Base-by-base conservation (phyloP, 1,140 invertebrate species). In the Mesaphorura yosii region DNA sequence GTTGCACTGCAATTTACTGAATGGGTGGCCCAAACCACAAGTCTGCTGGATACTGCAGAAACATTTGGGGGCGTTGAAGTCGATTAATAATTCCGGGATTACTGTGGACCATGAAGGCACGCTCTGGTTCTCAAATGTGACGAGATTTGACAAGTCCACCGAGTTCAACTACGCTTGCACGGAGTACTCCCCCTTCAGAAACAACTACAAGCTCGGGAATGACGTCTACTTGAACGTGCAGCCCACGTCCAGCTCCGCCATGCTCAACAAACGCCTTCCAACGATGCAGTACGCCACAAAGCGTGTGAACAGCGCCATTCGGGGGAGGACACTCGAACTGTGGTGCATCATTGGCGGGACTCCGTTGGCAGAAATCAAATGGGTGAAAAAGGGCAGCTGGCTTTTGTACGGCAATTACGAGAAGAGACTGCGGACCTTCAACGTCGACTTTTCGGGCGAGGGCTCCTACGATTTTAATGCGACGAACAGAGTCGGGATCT, bases 91-190 rank as follows among this genome's bases (percentile, higher is more conserved):
- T 64, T 89, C 88, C 0, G 76, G 89, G 50, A 90, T 93, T 80
- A 92, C 89, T 3, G 73, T 92, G 14, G 90, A 94, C 70, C 89
- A 89, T 0, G 88, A 93, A 72, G 90, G 90, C 29, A 88, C 85
- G 64, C 71, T 94, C 0, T 92, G 88, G 83, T 94, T 94, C 71
- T 89, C 88, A 23, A 93, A 94, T 71, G 83, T 94, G 5, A 93
- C 88, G 1, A 76, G 79, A 51, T 66, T 10, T n/a, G 90, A 94
- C 69, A 78, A 80, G 5, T 84, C 82, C 45, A 77, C 81, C 15
- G 81, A 90, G 62, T 88, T 82, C 66, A 80, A 78, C 51, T 94
- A 94, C 66, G 84, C 85, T 40, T 94, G 90, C 65, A 84, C 86
- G 3, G 89, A 88, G 0, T 85, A 86, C 34, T 90, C 87, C 0